A percentile compares a stretch with the other conserved stretches of the same genome.
Conservation (phyloP, 2,797 vertebrate species). For the Hephaestus fuliginosus region DNA sequence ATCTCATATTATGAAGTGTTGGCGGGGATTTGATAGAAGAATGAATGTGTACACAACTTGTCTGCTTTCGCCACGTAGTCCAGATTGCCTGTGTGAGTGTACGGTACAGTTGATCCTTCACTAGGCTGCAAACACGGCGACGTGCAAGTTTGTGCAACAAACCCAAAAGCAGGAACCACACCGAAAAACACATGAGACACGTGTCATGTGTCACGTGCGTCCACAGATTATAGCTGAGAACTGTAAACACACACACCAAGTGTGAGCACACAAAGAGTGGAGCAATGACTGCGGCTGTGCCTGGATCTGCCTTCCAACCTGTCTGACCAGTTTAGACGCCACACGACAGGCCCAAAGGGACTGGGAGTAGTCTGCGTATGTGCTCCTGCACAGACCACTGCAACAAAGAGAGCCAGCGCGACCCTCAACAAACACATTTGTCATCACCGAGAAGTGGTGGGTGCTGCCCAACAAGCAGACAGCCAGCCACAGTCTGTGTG, state of each 20-base stretch:
- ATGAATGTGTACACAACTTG: not conserved
- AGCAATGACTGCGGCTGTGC: slow-evolving; percentile 32
- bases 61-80: slow-evolving; percentile 8
- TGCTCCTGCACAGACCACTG: slow-evolving; percentile 31
- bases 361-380: slow-evolving; percentile 56
- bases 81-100: slow-evolving; percentile 20
- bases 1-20: not conserved
- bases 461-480: slow-evolving; percentile 3
- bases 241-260: slow-evolving; percentile 48
- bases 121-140: slow-evolving; percentile 39
- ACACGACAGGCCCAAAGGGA: slow-evolving; percentile 55
- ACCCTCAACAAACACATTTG: slow-evolving; percentile 25
- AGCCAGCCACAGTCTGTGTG: not conserved
- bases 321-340: slow-evolving; percentile 79
- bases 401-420: slow-evolving; percentile 31
- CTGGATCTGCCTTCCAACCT: slow-evolving; percentile 68
- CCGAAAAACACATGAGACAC: slow-evolving; percentile 44
- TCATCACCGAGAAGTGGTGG: slow-evolving; percentile 21
- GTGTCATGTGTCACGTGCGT: slow-evolving; percentile 38
- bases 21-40: slow-evolving; percentile 2
- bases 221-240: slow-evolving; percentile 37
- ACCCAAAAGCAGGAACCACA: slow-evolving; percentile 29
- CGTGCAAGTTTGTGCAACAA: slow-evolving; percentile 30
- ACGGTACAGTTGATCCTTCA: slow-evolving; percentile 43
- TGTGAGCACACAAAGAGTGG: slow-evolving; percentile 20